Evolutionary conservation across 2,797 vertebrate genomes (phyloP), one percentile per base, ranked within the genome.

Genomic region (Enteromius treurensis): DNA sequence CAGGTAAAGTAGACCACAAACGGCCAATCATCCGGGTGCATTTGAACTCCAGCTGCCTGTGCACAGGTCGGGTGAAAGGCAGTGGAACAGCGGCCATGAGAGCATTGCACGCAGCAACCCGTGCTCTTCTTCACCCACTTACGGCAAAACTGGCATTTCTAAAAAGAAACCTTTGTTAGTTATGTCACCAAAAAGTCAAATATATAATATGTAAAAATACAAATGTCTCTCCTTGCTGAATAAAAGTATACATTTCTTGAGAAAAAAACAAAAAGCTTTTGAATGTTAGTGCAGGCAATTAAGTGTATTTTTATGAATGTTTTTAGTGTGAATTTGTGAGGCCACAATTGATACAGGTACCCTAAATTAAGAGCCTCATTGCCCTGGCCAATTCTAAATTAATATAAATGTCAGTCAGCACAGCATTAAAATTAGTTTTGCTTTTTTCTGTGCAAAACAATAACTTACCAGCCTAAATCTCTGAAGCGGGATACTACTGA

Each of bases 21-120:
- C 0, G 98, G 98, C 97, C 97, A 99, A 91, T 99, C 98, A 0
- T 99, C 97, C 0, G 98, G 97, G 88, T 99, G 96, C 98, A 99
- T 97, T 93, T 97, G 95, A 86, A 99, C 92, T 0, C 98, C 97
- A 0, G 97, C 97, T 2, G 97, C 98, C 91, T 98, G 97, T 62
- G 98, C 98, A 4, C 98, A 99, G 85, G 96, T 97, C 83, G 97
- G 96, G 0, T 99, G 98, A 88, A 99, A 98, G 4, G 98, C 97
- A 0, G 98, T 98, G 32, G 97, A 96, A 90, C 98, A 99, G 11
- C 98, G 97, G 6, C 98, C 98, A 0, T 98, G 96, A 23, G 98
- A 99, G 84, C 98, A 99, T 92, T 99, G 98, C 4, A 99, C 96
- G 3, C 97, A 99, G 90, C 98, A 99, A 83, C 98, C 97, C 0